Conservation (phyloP, 2,113 vertebrate genomes). For the Panthera uncia region DNA sequence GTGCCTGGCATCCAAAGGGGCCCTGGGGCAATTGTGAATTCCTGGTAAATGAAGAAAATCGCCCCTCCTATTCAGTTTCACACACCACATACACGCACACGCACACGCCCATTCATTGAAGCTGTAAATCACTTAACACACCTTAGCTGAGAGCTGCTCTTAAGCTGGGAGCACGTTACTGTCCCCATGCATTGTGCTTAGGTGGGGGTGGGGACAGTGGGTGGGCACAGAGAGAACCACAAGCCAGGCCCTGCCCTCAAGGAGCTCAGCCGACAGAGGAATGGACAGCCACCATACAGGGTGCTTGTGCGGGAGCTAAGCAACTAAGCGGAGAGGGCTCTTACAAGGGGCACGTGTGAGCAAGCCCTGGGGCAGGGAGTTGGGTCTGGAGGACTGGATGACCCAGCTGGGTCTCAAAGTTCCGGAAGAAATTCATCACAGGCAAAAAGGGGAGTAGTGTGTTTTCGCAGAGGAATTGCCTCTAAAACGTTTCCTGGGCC, state of each 20-base stretch:
- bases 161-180: not conserved
- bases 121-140: not conserved
- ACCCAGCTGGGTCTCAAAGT: not conserved
- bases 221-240: not conserved
- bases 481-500: not conserved
- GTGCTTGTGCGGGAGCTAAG: not conserved
- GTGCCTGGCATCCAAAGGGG: not conserved
- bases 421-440: not conserved
- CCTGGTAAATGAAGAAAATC: not conserved
- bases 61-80: not conserved
- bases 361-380: not conserved
- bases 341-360: too few species aligned
- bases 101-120: slow-evolving; percentile 15
- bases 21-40: not conserved
- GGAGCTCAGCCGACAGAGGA: not conserved
- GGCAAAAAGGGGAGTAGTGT: not conserved
- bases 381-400: not conserved
- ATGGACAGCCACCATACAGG: not conserved
- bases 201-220: not conserved
- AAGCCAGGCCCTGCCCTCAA: not conserved
- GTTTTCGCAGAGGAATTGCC: not conserved
- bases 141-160: not conserved
- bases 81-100: not conserved
- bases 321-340: not conserved
- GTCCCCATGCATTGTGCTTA: not conserved